phyloP scores from a whole-genome alignment of 2,113 vertebrate species.

The Erythrocercus mccallii region DNA sequence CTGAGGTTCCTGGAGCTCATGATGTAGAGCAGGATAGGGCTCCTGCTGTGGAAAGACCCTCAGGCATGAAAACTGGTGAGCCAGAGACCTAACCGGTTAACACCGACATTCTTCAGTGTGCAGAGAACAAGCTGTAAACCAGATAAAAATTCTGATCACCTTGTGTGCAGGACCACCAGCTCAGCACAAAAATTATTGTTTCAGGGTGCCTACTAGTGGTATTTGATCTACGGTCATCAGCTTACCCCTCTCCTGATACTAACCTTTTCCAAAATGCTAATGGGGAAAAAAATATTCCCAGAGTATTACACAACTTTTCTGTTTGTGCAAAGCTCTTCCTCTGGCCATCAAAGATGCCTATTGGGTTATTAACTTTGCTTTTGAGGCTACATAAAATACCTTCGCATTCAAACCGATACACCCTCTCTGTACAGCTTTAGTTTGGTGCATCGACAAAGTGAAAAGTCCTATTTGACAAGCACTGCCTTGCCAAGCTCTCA shows the following conservation, averaged over 20 bases:
- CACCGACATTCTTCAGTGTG: rapidly evolving
- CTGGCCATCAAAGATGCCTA: neutral
- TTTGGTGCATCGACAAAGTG: neutral
- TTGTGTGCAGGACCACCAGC: neutral
- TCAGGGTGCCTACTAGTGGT: neutral
- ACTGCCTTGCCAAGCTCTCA: neutral
- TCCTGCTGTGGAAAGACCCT: neutral
- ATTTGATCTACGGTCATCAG: neutral
- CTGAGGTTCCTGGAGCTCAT: neutral
- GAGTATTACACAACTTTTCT: neutral
- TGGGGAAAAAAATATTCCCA: neutral
- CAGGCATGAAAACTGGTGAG: neutral
- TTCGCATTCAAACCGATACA: neutral
- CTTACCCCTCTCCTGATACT: neutral
- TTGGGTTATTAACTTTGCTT: neutral
- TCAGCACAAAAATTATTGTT: neutral
- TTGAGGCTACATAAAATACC: neutral
- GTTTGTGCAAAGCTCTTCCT: neutral
- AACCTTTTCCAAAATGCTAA: neutral
- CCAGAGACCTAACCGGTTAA: rapidly evolving
- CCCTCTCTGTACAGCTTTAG: neutral
- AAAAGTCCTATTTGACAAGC: neutral
- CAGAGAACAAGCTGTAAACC: neutral
- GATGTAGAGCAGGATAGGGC: rapidly evolving
- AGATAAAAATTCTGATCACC: neutral